Base-by-base conservation (phyloP, 2,888 invertebrate genomes). In the Sinotaia quadrata region DNA sequence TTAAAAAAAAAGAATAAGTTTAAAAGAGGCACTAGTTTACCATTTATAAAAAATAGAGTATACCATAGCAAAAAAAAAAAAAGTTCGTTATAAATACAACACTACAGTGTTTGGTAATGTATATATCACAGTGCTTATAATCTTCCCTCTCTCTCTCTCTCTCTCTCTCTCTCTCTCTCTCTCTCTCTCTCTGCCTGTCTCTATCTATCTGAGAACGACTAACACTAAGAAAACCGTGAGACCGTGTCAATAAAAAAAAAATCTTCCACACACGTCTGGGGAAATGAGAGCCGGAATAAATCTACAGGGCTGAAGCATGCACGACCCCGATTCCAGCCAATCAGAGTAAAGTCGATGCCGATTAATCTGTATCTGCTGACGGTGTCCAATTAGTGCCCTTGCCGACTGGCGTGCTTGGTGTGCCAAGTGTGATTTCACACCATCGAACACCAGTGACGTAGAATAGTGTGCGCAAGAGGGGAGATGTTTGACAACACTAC, bases 311-410 rank as follows among this genome's bases (percentile, higher is more conserved):
- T 24, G 21, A 15, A 24, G 5, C 21, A 18, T 8, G 8, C 18
- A 18, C 18, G 18, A 18, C 18, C 27, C 54, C 54, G 18, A 27
- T 31, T 24, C 54, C 27, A 24, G 54, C 54, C 54, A 54, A 54
- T 31, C 54, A 54, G n/a, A n/a, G n/a, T n/a, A n/a, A n/a, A n/a
- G n/a, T n/a, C n/a, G n/a, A n/a, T n/a, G n/a, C n/a, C n/a, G n/a
- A 54, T 54, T 29, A 31, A 54, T 54, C 29, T 54, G 18, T 18
- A 29, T 54, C 27, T 8, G 54, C 31, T 24, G 27, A 24, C 24
- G 54, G 54, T 31, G 29, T 54, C 54, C 54, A 54, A 54, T 54
- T 54, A 54, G 54, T 54, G 54, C 31, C 27, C n/a, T n/a, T n/a
- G n/a, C n/a, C n/a, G n/a, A n/a, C n/a, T n/a, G n/a, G n/a, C n/a